Conservation (phyloP, 2,888 invertebrate species). For the Drosophila mimetica region DNA sequence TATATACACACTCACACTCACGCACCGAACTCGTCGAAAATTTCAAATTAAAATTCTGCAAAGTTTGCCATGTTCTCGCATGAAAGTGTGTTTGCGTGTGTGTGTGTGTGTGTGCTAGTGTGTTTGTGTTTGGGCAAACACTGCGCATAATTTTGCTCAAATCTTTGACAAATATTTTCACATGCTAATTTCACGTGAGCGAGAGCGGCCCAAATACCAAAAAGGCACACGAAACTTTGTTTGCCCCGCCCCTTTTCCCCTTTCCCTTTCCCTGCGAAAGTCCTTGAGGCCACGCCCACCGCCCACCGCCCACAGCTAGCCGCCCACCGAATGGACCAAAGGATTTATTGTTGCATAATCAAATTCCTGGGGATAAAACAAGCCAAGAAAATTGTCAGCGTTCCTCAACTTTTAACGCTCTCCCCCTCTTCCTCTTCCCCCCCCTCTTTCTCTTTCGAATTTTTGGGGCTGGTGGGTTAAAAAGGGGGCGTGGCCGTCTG, state of each 20-base stretch:
- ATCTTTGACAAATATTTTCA: slow-evolving; percentile 80
- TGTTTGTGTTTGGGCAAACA: slow-evolving; percentile 75
- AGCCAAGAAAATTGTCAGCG: slow-evolving; percentile 67
- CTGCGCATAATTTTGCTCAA: slow-evolving; percentile 79
- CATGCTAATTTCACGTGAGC: slow-evolving; percentile 78
- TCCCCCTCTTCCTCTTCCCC: background rate
- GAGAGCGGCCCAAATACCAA: slow-evolving; percentile 47
- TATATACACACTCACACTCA: too few species aligned
- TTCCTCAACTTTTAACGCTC: slow-evolving; percentile 52
- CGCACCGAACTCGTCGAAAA: slow-evolving; percentile 60
- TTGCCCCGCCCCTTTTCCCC: background rate
- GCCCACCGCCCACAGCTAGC: background rate
- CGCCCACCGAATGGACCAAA: slow-evolving; percentile 62
- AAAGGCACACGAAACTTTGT: slow-evolving; percentile 49
- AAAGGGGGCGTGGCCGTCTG: slow-evolving; percentile 3
- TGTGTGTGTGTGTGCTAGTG: slow-evolving; percentile 39
- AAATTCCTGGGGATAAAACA: slow-evolving; percentile 70
- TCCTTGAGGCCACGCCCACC: slow-evolving; percentile 5
- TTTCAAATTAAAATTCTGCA: slow-evolving; percentile 76
- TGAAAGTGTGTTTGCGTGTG: slow-evolving; percentile 40
- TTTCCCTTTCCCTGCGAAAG: background rate
- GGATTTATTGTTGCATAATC: slow-evolving; percentile 78
- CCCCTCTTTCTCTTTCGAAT: background rate
- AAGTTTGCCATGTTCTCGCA: slow-evolving; percentile 48
- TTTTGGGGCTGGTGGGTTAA: slow-evolving; percentile 11